Evolutionary conservation across 1,140 invertebrate species (phyloP), one percentile per base, ranked within the genome.

Genomic region (Diorhabda carinulata): DNA sequence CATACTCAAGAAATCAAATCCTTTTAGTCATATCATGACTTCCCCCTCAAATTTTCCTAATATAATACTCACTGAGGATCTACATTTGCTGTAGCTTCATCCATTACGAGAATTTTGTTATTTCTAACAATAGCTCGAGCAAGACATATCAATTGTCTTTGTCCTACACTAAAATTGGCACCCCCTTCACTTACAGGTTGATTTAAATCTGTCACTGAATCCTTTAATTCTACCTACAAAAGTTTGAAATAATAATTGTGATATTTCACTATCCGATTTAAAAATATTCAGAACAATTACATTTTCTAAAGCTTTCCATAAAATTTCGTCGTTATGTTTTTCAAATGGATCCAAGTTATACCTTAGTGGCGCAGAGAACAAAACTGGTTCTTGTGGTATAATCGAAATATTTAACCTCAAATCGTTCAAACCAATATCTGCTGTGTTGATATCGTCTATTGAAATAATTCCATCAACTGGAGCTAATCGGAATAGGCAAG

Each of bases 321-420:
- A 81, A 40, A 83, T 78, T 3, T 84, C 77, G 75, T 94, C 92
- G 0, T 82, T 78, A 74, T 88, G 88, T 67, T 87, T 85, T 43
- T 87, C 84, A 76, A 94, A 94, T 2, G 94, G 94, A 82, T 96
- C 94, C 52, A 96, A 82, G 81, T 96, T 96, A 72, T 91, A 91
- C n/a, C 94, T 83, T 4, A 66, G 59, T 9, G 59, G 64, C 6
- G 89, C 90, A 4, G 89, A 91, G 79, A 96, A 96, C 0, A 96
- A 81, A 2, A 94, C 87, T 2, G 92, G 92, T 69, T 89, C 90
- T 82, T 96, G 93, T 4, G 94, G 94, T 72, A 95, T 93, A 57
- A 94, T 92, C 2, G 91, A 90, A 25, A 96, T 88, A 65, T 87
- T 86, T 2, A 85, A 84, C 61, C 94, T 83, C 2, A 96, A 81